A percentile compares a stretch with the other conserved stretches of the same genome.
phyloP scores from a whole-genome alignment of 2,113 vertebrate genomes.

The Symphodus melops region DNA sequence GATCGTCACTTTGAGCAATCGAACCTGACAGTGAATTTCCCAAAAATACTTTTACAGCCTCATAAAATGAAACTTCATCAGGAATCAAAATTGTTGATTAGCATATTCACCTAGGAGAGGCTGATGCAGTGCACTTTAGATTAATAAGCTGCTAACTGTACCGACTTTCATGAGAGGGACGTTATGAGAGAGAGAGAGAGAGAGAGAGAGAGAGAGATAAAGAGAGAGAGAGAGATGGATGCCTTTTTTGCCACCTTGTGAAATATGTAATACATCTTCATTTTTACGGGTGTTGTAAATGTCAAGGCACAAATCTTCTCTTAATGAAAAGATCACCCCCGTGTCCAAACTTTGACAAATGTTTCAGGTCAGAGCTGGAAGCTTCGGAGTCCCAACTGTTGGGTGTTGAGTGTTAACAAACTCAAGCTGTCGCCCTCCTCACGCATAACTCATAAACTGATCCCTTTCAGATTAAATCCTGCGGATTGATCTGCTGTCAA shows the following conservation, averaged over 20 bases:
- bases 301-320: conserved; percentile 77
- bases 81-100: conserved; percentile 78
- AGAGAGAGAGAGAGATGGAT: conserved; percentile 70
- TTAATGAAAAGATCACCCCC: conserved; percentile 77
- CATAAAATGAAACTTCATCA: conserved; percentile 77
- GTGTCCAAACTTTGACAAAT: conserved; percentile 76
- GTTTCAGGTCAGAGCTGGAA: conserved; percentile 64
- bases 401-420: conserved; percentile 58
- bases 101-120: conserved; percentile 72
- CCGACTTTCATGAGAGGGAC: conserved; percentile 62
- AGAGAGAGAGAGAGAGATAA: conserved; percentile 56
- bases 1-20: conserved; percentile 70
- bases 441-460: conserved; percentile 18
- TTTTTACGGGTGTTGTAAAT: conserved; percentile 80
- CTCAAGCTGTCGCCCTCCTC: conserved; percentile 55
- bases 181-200: conserved; percentile 35
- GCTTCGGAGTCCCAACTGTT: conserved; percentile 46
- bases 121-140: conserved; percentile 71
- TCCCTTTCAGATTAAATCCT: conserved; percentile 46
- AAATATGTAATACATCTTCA: conserved; percentile 83
- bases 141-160: conserved; percentile 79
- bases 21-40: conserved; percentile 73
- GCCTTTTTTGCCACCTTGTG: conserved; percentile 73
- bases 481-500: conserved; percentile 26
- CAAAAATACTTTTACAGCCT: conserved; percentile 73